These are phyloP conservation scores for Festucalex cinctus DNA, from an alignment of 2,113 vertebrate species.

Conservation along the genomic window DNA sequence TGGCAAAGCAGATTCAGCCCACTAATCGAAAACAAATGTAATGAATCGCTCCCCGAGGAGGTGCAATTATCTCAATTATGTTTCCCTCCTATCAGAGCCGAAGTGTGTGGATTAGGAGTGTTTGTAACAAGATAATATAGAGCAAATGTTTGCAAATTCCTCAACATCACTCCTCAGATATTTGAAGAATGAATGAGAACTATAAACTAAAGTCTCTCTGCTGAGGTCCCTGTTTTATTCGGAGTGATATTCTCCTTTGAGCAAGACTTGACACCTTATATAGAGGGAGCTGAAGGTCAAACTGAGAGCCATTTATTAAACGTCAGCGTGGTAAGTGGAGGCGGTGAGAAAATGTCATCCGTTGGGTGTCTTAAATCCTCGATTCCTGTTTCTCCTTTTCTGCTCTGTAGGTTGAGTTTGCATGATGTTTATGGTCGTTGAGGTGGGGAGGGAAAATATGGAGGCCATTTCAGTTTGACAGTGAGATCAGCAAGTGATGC, in stretches of 20 bases:
- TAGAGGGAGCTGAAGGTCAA: conserved; percentile 46
- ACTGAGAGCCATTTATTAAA: conserved; percentile 39
- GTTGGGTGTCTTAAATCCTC: conserved; percentile 32
- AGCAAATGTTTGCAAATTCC: conserved; percentile 62
- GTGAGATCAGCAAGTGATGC: conserved; percentile 24
- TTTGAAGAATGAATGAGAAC: conserved; percentile 40
- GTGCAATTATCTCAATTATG: conserved; percentile 54
- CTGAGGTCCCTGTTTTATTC: conserved; percentile 29
- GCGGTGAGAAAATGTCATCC: conserved; percentile 44
- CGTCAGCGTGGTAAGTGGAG: conserved; percentile 23
- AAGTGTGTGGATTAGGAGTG: conserved; percentile 49
- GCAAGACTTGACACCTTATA: conserved; percentile 41
- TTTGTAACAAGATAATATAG: conserved; percentile 57
- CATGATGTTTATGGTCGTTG: conserved; percentile 37
- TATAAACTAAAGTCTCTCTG: conserved; percentile 31
- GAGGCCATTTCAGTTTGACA: conserved; percentile 18
- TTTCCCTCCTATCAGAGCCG: conserved; percentile 28
- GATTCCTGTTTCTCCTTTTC: conserved; percentile 24
- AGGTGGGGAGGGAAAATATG: not conserved
- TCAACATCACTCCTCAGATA: conserved; percentile 41
- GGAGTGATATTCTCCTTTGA: conserved; percentile 44
- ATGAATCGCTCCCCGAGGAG: conserved; percentile 20
- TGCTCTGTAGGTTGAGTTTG: conserved; percentile 18
- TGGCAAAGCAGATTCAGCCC: conserved; percentile 11
- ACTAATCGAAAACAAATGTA: conserved; percentile 35